Base-by-base conservation (phyloP, 2,888 invertebrate species). In the Ligdia adustata region DNA sequence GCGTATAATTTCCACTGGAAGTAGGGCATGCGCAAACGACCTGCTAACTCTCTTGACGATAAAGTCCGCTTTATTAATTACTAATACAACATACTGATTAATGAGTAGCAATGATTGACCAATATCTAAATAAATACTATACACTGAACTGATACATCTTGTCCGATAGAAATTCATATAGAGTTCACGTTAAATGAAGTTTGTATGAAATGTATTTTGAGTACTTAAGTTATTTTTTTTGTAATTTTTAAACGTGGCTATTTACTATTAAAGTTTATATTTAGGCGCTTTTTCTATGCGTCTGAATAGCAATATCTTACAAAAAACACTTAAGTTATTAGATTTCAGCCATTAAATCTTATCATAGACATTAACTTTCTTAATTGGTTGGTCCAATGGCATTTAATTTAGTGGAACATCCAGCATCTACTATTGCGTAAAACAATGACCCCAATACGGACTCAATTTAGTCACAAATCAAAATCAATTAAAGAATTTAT, bases 1-100 rank as follows among this genome's bases (percentile, higher is more conserved):
- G 61, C 69, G 78, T 77, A 79, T 77, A 79, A 74, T 85, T 87
- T 84, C 83, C 87, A 82, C 83, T 80, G 64, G 67, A 83, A 83
- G 74, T 86, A 76, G 84, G 85, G 68, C 84, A 71, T 75, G 70
- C 71, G 75, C 74, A 64, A 77, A 69, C 72, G 77, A 79, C 75
- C 79, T 77, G 75, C 69, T 69, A 69, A n/a, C 65, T 75, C 77
- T 78, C 72, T 73, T 67, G 69, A 64, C 73, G 72, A 76, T 76
- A 75, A 73, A 62, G 64, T 66, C 57, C 61, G 64, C 55, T 60
- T 62, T 61, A 60, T 61, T 62, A 63, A 66, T 68, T 61, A 61
- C 56, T 51, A 7, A 43, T 43, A 52, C 33, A 31, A n/a, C n/a
- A n/a, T 22, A 27, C 38, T 35, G 52, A 60, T 61, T 52, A 39